Evolutionary conservation across 92 coral and sea anemone genomes (phyloP).

Genomic region (Zoanthus sociatus): DNA sequence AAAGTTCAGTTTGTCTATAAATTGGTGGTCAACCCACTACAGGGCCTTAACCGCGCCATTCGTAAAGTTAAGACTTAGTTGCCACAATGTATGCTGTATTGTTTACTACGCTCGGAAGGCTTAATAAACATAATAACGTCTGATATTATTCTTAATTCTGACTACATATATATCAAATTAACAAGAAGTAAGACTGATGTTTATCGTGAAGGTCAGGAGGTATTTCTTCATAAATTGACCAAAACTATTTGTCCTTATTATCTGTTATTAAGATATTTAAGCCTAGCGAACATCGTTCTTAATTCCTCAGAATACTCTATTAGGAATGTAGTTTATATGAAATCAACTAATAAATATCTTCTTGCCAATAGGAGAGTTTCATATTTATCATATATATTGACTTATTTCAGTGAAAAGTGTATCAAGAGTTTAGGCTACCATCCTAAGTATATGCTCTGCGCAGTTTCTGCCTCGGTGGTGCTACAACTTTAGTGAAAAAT

Average conservation of each 20-base stretch:
- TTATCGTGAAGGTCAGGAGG: constrained; percentile 36
- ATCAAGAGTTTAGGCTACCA: constrained; percentile 44
- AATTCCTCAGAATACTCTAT: neutral
- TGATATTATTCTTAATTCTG: neutral
- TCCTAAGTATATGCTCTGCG: constrained; percentile 44
- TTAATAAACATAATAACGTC: no score
- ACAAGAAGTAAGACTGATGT: constrained; percentile 20
- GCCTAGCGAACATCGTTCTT: neutral
- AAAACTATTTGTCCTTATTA: neutral
- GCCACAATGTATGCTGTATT: no score
- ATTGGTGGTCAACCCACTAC: no score
- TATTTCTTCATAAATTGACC: neutral
- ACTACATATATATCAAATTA: neutral
- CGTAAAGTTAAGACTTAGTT: no score
- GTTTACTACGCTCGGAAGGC: no score
- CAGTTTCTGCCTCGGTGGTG: constrained; percentile 60
- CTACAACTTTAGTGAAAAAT: constrained; percentile 43
- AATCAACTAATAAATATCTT: neutral
- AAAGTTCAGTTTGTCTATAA: no score
- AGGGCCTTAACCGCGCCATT: no score
- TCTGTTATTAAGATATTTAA: neutral
- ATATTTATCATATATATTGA: neutral
- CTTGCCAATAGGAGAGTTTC: neutral
- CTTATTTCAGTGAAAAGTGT: neutral
- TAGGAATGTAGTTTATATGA: neutral